Evolutionary conservation across 92 coral and sea anemone species (phyloP).

Genomic region (Virgularia gustaviana): DNA sequence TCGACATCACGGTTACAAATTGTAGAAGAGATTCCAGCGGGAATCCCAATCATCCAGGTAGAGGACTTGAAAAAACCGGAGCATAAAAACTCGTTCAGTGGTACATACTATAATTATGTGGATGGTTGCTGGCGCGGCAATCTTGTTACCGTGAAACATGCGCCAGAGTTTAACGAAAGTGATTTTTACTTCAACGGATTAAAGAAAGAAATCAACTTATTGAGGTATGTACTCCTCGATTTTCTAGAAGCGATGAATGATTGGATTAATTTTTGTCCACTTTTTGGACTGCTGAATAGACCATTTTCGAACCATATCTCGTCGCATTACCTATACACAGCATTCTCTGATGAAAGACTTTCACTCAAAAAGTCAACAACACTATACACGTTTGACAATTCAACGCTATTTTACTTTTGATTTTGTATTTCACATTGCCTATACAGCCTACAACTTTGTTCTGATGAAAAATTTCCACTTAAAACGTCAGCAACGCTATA

Average conservation of each 20-base stretch:
- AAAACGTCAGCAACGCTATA: too few species aligned
- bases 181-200: slow-evolving; percentile 16
- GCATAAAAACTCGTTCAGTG: slow-evolving; percentile 16
- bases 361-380: too few species aligned
- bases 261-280: background rate
- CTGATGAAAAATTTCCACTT: too few species aligned
- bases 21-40: background rate
- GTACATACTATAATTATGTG: slow-evolving; percentile 12
- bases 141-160: slow-evolving; percentile 19
- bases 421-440: too few species aligned
- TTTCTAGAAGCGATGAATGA: background rate
- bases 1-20: background rate
- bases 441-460: too few species aligned
- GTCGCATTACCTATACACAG: too few species aligned
- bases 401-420: too few species aligned
- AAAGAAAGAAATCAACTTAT: slow-evolving; percentile 21
- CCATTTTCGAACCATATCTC: background rate
- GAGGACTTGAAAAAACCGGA: slow-evolving; percentile 24
- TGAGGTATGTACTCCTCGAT: background rate
- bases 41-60: slow-evolving; percentile 10
- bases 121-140: slow-evolving; percentile 24
- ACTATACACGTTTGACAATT: too few species aligned
- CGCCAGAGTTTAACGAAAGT: background rate
- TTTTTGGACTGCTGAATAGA: background rate
- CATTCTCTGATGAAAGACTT: too few species aligned